Evolutionary conservation across 2,113 vertebrate genomes (phyloP).

Genomic region (Gasterosteus aculeatus): DNA sequence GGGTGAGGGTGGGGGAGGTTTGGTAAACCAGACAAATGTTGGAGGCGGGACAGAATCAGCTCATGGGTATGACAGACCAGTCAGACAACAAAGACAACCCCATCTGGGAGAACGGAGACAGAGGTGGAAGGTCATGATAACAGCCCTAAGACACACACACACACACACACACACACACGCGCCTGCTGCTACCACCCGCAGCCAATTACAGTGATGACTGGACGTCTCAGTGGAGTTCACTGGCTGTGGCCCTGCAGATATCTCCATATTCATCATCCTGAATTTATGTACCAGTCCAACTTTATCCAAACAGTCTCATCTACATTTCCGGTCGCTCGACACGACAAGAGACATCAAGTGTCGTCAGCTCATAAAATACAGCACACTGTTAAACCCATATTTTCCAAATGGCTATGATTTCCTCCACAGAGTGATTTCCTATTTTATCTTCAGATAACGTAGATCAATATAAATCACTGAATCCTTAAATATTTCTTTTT

Average conservation of each 20-base stretch:
- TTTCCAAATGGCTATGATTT: neutral
- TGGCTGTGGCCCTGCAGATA: slow-evolving; percentile 1
- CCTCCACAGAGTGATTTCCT: neutral
- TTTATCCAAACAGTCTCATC: slow-evolving; percentile 29
- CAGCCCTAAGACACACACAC: slow-evolving; percentile 4
- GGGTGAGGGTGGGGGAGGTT: neutral
- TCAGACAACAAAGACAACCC: slow-evolving; percentile 66
- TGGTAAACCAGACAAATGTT: slow-evolving; percentile 3
- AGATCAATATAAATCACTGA: neutral
- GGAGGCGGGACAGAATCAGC: slow-evolving; percentile 36
- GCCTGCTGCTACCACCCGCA: slow-evolving; percentile 50
- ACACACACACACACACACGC: slow-evolving; percentile 28
- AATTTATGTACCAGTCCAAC: slow-evolving; percentile 32
- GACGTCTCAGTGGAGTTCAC: slow-evolving; percentile 40
- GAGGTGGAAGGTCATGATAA: slow-evolving; percentile 62
- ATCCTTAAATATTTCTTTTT: neutral
- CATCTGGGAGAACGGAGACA: slow-evolving; percentile 57
- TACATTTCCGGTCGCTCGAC: slow-evolving; percentile 13
- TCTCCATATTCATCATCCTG: slow-evolving; percentile 60
- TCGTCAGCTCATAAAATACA: neutral
- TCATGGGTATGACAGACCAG: slow-evolving; percentile 37
- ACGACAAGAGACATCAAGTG: no score
- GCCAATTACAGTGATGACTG: slow-evolving; percentile 48
- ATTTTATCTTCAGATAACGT: neutral
- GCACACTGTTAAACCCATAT: neutral